These are phyloP conservation scores for Podarcis cretensis DNA, from an alignment of 2,113 vertebrate genomes.

Conservation along the genomic window DNA sequence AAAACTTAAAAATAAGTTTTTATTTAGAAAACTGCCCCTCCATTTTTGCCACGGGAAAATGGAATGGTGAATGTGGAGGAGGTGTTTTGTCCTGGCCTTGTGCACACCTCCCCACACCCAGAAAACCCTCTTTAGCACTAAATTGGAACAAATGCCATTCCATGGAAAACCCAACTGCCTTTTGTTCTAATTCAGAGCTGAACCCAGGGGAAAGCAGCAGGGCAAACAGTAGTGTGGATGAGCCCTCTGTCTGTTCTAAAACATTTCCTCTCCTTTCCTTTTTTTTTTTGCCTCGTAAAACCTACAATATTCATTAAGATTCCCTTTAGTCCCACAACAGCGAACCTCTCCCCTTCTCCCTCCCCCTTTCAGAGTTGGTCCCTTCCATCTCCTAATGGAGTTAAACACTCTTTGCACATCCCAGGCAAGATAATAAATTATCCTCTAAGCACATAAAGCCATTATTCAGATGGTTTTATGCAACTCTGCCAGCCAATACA, in stretches of 20 bases:
- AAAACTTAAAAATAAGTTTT: background rate
- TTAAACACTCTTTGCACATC: constrained; percentile 45
- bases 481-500: constrained; percentile 11
- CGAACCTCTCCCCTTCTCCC: constrained; percentile 38
- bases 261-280: too few relatives aligned
- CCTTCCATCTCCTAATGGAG: constrained; percentile 29
- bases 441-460: constrained; percentile 6
- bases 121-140: too few relatives aligned
- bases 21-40: background rate
- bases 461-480: background rate
- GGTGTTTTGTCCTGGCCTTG: background rate
- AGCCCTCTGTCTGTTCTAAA: too few relatives aligned
- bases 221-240: too few relatives aligned
- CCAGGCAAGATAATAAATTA: constrained; percentile 32
- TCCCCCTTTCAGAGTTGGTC: constrained; percentile 45
- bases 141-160: too few relatives aligned
- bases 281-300: background rate
- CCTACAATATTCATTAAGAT: constrained; percentile 28
- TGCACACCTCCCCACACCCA: background rate
- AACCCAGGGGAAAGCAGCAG: too few relatives aligned
- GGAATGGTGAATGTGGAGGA: background rate
- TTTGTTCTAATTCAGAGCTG: too few relatives aligned
- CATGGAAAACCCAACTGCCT: too few relatives aligned
- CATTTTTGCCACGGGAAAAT: background rate
- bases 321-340: constrained; percentile 17